These are phyloP conservation scores for Coryphaenoides rupestris DNA, from an alignment of 2,113 vertebrate species.

Conservation along the genomic window DNA sequence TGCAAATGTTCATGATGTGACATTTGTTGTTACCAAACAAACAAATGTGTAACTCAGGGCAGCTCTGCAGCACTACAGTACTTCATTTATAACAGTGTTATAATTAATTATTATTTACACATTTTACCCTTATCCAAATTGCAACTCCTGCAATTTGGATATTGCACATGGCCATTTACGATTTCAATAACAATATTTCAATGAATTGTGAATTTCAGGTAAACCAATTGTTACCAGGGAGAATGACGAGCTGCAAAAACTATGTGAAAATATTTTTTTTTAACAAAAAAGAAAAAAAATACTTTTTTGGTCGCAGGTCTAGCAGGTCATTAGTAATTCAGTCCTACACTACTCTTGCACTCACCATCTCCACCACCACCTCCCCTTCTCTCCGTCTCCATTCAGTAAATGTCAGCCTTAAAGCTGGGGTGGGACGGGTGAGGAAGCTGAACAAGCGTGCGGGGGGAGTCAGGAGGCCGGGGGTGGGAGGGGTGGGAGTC, in stretches of 20 bases:
- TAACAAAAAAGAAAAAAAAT: background rate
- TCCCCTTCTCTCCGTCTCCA: background rate
- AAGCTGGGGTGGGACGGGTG: conserved; percentile 10
- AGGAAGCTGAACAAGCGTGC: conserved; percentile 3
- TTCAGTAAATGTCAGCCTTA: conserved; percentile 41
- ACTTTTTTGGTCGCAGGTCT: conserved; percentile 17
- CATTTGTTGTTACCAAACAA: too few species aligned
- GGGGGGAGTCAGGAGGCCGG: background rate
- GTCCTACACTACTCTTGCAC: conserved; percentile 15
- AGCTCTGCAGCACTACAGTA: too few species aligned
- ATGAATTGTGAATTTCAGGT: background rate
- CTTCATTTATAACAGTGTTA: too few species aligned
- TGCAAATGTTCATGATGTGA: too few species aligned
- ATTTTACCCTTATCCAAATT: too few species aligned
- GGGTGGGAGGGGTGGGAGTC: background rate
- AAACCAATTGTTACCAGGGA: conserved; percentile 1
- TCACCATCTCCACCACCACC: conserved; percentile 20
- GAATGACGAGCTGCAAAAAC: background rate
- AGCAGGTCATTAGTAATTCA: conserved; percentile 34
- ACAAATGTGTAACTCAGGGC: too few species aligned
- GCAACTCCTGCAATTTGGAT: too few species aligned
- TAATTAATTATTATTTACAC: too few species aligned
- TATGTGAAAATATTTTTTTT: background rate
- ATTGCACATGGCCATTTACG: too few species aligned
- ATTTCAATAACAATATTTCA: too few species aligned